Evolutionary conservation across 2,888 invertebrate genomes (phyloP).

Genomic region (Mycalesis mineus): DNA sequence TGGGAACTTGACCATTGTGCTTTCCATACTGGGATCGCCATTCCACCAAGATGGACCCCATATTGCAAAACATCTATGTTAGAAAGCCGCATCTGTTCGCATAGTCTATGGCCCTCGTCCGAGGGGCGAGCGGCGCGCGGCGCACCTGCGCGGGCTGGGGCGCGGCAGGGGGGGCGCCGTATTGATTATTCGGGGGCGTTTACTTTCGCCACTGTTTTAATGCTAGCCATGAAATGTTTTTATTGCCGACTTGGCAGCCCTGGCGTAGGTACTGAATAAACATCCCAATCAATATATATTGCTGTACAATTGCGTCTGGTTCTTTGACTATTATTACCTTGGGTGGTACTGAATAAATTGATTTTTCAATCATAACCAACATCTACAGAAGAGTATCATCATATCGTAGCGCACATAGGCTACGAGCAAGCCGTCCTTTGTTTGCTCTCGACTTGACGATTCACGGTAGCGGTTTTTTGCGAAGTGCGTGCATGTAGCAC

Average conservation of each 20-base stretch:
- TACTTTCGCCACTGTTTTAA: slow-evolving; percentile 77
- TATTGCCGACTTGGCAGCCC: slow-evolving; percentile 63
- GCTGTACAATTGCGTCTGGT: not conserved
- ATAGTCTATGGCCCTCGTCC: slow-evolving; percentile 5
- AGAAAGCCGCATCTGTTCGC: not conserved
- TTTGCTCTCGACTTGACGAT: no score
- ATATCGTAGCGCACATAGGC: no score
- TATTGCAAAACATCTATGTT: not conserved
- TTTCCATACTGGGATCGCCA: no score
- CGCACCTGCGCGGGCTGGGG: slow-evolving; percentile 65
- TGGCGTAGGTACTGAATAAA: slow-evolving; percentile 49
- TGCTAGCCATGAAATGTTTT: slow-evolving; percentile 73
- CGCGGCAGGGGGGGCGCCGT: slow-evolving; percentile 53
- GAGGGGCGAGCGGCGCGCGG: slow-evolving; percentile 40
- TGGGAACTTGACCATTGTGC: no score
- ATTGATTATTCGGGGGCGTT: slow-evolving; percentile 65
- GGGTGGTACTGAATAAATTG: not conserved
- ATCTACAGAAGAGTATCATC: no score
- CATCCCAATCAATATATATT: slow-evolving; percentile 46
- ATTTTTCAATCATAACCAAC: no score
- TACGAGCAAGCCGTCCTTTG: not conserved
- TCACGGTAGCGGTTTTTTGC: no score
- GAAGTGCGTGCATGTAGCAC: no score
- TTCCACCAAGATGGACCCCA: no score
- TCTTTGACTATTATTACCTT: not conserved